Base-by-base conservation (phyloP, 2,888 invertebrate species). In the Actias luna region DNA sequence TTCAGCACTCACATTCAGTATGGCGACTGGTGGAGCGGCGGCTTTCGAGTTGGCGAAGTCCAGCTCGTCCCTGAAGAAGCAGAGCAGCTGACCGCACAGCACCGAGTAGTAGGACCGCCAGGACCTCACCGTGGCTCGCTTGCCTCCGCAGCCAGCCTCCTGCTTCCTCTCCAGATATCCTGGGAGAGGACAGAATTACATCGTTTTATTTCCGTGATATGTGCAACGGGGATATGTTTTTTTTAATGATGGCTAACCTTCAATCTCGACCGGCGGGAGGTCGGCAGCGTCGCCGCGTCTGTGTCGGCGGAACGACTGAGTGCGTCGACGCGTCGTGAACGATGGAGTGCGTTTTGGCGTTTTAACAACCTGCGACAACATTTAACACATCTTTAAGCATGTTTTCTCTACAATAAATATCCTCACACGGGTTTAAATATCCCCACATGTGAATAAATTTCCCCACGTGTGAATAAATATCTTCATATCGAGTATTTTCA, bases 51-150 rank as follows among this genome's bases (percentile, higher is more conserved):
- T 95, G 66, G 95, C 94, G 90, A 98, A 99, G 88, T 98, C 98
- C 72, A 96, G 95, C 79, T 97, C 96, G 83, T 99, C 98, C 81
- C 98, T 96, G 94, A 99, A 99, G 96, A 99, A 99, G 92, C 99
- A 99, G 61, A 99, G 92, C 74, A 99, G 92, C 84, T 99, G 99
- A 0, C 99, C 99, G 83, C 99, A 99, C 29, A 99, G 93, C 63
- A 99, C 99, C 0, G 98, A 97, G 89, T 99, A 98, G 92, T 97
- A 98, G 63, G 94, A 95, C 78, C 99, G 98, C 99, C 99, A 99
- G 0, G 98, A 97, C 5, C 99, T 94, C 5, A 99, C 97, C 0
- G 99, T 96, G 0, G 99, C 98, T 71, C 97, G 96, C 88, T 98
- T 98, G 18, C 98, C 98, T 12, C 99, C 99, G 66, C 96, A 96